Evolutionary conservation across 2,113 vertebrate species (phyloP).

Genomic region (Pelmatolapia mariae): DNA sequence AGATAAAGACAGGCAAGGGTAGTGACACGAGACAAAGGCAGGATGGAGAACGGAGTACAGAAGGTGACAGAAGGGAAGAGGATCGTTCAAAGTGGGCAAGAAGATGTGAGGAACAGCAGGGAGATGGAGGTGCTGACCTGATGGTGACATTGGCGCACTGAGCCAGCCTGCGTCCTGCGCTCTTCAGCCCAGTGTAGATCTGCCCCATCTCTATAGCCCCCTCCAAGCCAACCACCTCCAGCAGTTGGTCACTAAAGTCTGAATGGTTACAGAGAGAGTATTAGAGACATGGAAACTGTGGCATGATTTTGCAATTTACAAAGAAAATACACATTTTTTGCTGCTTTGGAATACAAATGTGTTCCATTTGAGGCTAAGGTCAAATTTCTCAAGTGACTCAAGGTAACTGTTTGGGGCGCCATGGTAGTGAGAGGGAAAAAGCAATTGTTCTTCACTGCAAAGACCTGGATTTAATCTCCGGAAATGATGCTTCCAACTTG

Average conservation of each 20-base stretch:
- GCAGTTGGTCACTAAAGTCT: slow-evolving; percentile 90
- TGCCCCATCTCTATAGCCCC: slow-evolving; percentile 97
- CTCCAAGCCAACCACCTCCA: slow-evolving; percentile 94
- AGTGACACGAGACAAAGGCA: not conserved
- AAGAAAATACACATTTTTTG: not conserved
- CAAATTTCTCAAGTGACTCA: not conserved
- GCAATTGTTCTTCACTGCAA: not conserved
- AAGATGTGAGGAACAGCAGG: not conserved
- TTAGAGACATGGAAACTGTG: not conserved
- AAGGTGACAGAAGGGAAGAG: not conserved
- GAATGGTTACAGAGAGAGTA: not conserved
- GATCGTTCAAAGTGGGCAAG: not conserved
- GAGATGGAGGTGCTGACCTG: slow-evolving; percentile 73
- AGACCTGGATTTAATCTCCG: not conserved
- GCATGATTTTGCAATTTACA: not conserved
- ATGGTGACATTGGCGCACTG: slow-evolving; percentile 87
- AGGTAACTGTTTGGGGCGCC: not conserved
- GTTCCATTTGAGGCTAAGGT: not conserved
- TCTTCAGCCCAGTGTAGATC: slow-evolving; percentile 97
- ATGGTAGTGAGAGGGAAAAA: not conserved
- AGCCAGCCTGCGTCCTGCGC: slow-evolving; percentile 86
- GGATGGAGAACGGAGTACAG: not conserved
- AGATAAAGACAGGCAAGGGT: not conserved
- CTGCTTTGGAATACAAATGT: not conserved
- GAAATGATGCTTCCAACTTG: not conserved